These are phyloP conservation scores for Hypomecis punctinalis DNA, from an alignment of 2,888 invertebrate genomes.

Conservation along the genomic window DNA sequence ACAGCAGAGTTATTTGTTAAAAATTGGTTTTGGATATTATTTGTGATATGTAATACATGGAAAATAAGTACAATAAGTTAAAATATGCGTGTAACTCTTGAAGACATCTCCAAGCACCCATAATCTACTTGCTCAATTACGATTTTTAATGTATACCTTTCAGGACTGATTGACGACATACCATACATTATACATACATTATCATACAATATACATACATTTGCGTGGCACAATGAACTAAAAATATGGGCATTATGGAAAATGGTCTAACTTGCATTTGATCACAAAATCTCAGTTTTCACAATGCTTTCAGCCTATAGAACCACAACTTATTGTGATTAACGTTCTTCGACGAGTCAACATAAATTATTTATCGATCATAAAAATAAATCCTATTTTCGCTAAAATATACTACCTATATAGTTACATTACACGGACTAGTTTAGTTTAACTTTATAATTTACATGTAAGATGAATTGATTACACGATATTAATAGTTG, in stretches of 20 bases:
- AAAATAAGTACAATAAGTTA: slow-evolving; percentile 63
- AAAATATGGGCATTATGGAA: slow-evolving; percentile 4
- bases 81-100: slow-evolving; percentile 52
- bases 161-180: slow-evolving; percentile 42
- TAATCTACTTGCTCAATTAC: slow-evolving; percentile 49
- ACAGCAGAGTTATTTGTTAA: slow-evolving; percentile 53
- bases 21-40: slow-evolving; percentile 52
- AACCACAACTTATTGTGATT: neutral
- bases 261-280: neutral
- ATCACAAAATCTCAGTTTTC: neutral
- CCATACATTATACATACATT: neutral
- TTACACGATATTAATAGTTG: slow-evolving; percentile 21
- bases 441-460: slow-evolving; percentile 26
- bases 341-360: no score
- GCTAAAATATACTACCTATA: slow-evolving; percentile 10
- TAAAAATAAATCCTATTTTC: slow-evolving; percentile 17
- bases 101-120: slow-evolving; percentile 62
- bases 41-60: slow-evolving; percentile 67
- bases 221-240: slow-evolving; percentile 10
- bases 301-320: neutral
- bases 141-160: slow-evolving; percentile 50
- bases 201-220: slow-evolving; percentile 23
- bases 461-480: slow-evolving; percentile 20
- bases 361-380: slow-evolving; percentile 2
- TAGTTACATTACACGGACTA: slow-evolving; percentile 28